Evolutionary conservation across 2,113 vertebrate genomes (phyloP), one percentile per base, ranked within the genome.

Genomic region (Limanda limanda): DNA sequence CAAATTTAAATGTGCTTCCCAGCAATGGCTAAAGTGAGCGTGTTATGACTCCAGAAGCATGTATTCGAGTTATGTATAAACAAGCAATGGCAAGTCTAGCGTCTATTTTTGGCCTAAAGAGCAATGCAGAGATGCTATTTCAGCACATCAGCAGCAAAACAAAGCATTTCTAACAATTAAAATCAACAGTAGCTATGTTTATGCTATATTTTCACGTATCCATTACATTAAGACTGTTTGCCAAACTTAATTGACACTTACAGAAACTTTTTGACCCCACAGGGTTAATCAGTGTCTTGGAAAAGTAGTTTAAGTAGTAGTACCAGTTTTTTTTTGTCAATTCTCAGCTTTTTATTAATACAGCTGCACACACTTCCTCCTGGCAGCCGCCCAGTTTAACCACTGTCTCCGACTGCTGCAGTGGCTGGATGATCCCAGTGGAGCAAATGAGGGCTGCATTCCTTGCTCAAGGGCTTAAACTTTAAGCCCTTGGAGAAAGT

Each of bases 1-100:
- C 45, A 54, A 45, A 76, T 47, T 61, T 3, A 75, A 45, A 67
- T 64, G 27, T 27, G 60, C 62, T 9, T 27, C 51, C 8, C 51
- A 54, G 20, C 51, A 54, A n/a, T 0, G 17, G 45, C 14, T 48
- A 48, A 31, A 18, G 45, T 48, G 59, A 35, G n/a, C 5, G 59
- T 51, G 52, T 25, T n/a, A 48, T 55, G 56, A 48, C 45, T 48
- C 18, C 47, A 51, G 6, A 54, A 54, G 51, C 18, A 54, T 54
- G 18, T 54, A 54, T 21, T n/a, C 2, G 18, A 54, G 51, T 54
- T n/a, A n/a, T 54, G 51, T n/a, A 9, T n/a, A n/a, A 17, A 54
- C 51, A n/a, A 20, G 7, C 51, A 11, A n/a, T 48, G 14, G 18
- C 51, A 20, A 3, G 18, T 54, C 51, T 54, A 21, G 20, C 2